phyloP scores from a whole-genome alignment of 2,888 invertebrate genomes.

The Papilio elwesi region DNA sequence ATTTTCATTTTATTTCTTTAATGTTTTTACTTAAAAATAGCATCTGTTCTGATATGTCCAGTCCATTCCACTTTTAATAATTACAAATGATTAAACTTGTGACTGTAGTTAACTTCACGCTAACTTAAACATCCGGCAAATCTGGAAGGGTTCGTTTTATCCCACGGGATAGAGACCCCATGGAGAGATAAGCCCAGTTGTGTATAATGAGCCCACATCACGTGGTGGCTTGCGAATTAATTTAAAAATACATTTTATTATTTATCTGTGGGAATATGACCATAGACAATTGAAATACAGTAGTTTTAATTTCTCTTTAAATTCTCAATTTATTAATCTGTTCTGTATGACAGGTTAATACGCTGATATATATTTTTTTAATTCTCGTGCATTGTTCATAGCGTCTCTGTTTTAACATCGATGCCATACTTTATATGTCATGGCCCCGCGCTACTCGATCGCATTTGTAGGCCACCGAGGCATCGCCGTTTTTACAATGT shows the following conservation, averaged over 20 bases:
- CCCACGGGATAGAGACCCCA: conserved; percentile 80
- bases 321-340: conserved; percentile 25
- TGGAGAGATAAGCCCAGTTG: conserved; percentile 71
- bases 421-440: conserved; percentile 80
- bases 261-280: conserved; percentile 32
- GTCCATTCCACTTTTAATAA: conserved; percentile 28
- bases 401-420: conserved; percentile 49
- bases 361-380: conserved; percentile 53
- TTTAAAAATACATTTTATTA: conserved; percentile 21
- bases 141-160: conserved; percentile 71
- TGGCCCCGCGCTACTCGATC: conserved; percentile 76
- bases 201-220: conserved; percentile 79
- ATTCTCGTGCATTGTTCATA: conserved; percentile 64
- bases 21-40: too few species aligned
- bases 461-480: conserved; percentile 79
- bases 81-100: conserved; percentile 29
- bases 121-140: conserved; percentile 47
- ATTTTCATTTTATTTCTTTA: too few species aligned
- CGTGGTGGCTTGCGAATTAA: conserved; percentile 65
- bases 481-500: conserved; percentile 80
- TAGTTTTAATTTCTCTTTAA: background rate
- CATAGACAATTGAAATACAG: background rate
- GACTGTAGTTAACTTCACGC: conserved; percentile 32
- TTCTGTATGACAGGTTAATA: conserved; percentile 24
- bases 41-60: conserved; percentile 15